phyloP scores from a whole-genome alignment of 1,140 invertebrate genomes.

The Leptopilina boulardi region DNA sequence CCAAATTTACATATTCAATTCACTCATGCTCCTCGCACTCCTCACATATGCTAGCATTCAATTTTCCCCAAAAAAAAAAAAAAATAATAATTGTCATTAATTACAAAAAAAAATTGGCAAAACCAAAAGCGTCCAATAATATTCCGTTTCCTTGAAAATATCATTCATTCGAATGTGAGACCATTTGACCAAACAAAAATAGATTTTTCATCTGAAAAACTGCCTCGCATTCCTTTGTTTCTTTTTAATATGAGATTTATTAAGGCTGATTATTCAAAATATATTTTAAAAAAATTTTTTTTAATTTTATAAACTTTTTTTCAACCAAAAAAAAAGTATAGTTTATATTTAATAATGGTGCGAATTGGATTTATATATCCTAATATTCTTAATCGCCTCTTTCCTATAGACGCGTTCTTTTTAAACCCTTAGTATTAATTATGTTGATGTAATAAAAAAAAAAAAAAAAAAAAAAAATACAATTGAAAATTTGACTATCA shows the following conservation, averaged over 20 bases:
- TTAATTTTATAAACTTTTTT: neutral
- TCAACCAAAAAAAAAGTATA: too few relatives aligned
- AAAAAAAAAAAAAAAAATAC: too few relatives aligned
- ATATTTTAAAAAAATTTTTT: too few relatives aligned
- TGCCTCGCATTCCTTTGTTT: constrained; percentile 52
- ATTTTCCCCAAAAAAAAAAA: too few relatives aligned
- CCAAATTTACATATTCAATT: constrained; percentile 74
- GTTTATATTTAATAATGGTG: neutral
- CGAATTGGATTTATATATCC: constrained; percentile 20
- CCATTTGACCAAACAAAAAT: too few relatives aligned
- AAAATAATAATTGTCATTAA: constrained; percentile 56
- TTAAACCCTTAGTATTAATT: constrained; percentile 69
- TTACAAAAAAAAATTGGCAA: constrained; percentile 63
- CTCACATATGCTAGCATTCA: constrained; percentile 71
- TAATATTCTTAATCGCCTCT: constrained; percentile 35
- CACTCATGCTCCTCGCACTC: constrained; percentile 72
- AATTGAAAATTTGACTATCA: constrained; percentile 54
- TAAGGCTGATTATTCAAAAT: constrained; percentile 63
- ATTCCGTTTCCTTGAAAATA: constrained; percentile 62
- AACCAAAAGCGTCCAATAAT: constrained; percentile 58
- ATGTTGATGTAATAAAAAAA: constrained; percentile 72
- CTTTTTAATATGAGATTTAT: constrained; percentile 51
- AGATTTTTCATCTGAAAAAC: too few relatives aligned
- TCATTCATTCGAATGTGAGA: too few relatives aligned
- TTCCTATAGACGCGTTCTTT: constrained; percentile 66